These are phyloP conservation scores for Anthoscopus minutus DNA, from an alignment of 2,113 vertebrate genomes.

Conservation along the genomic window DNA sequence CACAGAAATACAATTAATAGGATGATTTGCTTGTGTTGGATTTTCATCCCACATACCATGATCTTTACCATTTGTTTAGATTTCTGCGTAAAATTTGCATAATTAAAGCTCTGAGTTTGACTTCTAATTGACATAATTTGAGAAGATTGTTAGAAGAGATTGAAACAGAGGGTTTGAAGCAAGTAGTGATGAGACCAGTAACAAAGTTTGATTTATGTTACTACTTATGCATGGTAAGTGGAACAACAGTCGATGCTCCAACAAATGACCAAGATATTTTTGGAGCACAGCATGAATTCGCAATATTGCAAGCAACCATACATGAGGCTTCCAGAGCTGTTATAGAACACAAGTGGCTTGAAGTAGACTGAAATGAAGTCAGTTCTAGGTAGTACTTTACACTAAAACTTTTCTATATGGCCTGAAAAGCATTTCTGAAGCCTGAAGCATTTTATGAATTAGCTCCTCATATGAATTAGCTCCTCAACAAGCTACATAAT, in stretches of 20 bases:
- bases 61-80: not conserved
- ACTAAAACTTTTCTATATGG: not conserved
- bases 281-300: not conserved
- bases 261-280: not conserved
- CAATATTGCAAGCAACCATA: not conserved
- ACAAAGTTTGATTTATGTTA: not conserved
- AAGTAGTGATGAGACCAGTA: not conserved
- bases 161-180: not conserved
- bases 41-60: not conserved
- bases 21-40: not conserved
- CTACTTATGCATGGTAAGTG: fast-evolving
- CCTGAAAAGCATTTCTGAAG: not conserved
- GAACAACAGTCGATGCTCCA: not conserved
- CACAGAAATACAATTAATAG: not conserved
- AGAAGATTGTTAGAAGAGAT: not conserved
- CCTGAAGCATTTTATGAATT: not conserved
- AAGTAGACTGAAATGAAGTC: not conserved
- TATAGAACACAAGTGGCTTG: not conserved
- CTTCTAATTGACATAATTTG: not conserved
- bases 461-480: not conserved
- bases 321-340: not conserved
- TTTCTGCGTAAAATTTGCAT: not conserved
- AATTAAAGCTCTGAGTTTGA: not conserved
- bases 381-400: not conserved
- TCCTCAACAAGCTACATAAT: not conserved